Base-by-base conservation (phyloP, 2,888 invertebrate genomes). In the Lasioglossum calceatum region DNA sequence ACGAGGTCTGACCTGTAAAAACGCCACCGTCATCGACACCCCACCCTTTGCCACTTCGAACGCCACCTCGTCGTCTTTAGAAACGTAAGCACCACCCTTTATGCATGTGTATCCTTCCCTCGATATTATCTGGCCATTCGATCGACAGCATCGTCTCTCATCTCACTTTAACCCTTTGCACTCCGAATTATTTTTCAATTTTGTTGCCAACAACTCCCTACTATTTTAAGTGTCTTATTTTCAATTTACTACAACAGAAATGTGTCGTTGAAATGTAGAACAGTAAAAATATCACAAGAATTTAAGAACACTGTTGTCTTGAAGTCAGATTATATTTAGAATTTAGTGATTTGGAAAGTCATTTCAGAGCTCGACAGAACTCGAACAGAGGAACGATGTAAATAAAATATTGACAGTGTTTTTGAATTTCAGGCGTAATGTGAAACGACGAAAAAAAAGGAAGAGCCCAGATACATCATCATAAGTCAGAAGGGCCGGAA, bases 1-100 rank as follows among this genome's bases (percentile, higher is more conserved):
- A 97, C 97, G 95, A 97, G 96, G 94, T 95, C 95, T 92, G 95
- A 95, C 87, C 93, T 95, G 82, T 95, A 95, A 94, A 92, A 80
- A 77, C 79, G n/a, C 36, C 81, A 79, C 10, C 72, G 39, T 58
- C 83, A 84, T 79, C 86, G 87, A 83, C 86, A 84, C 82, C 86
- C 81, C 78, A 89, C 76, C 89, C 84, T 90, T 86, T 89, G 84
- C 84, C 88, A 91, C 85, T 89, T 90, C 88, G 84, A 92, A 91
- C 85, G 87, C 79, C 86, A 84, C 82, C 84, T 89, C 85, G 86
- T 89, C 89, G 87, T 89, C 89, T 87, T 87, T 85, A 84, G 77
- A 81, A 91, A 90, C 79, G 90, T 90, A 90, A 19, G 90, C 89
- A 71, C n/a, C n/a, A 58, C 4, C n/a, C 44, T 10, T 10, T 3